Evolutionary conservation across 2,888 invertebrate genomes (phyloP).

Genomic region (Synergus umbraculus): DNA sequence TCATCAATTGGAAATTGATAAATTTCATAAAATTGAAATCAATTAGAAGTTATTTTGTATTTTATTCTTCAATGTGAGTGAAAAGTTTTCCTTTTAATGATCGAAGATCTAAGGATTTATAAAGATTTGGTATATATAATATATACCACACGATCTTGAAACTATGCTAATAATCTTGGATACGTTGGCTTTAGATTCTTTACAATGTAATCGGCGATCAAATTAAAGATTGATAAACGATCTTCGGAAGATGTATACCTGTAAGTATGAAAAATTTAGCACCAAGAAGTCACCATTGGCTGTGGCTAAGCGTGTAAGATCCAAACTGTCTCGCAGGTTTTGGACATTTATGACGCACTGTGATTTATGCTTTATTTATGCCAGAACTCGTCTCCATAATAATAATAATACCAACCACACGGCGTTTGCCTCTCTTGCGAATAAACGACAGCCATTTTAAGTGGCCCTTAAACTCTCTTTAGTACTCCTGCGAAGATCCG

Average conservation of each 20-base stretch:
- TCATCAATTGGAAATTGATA: not conserved
- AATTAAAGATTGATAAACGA: constrained; percentile 36
- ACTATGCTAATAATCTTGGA: not conserved
- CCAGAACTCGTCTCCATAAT: constrained; percentile 72
- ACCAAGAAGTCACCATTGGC: constrained; percentile 28
- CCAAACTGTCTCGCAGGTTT: constrained; percentile 71
- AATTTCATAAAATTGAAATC: not conserved
- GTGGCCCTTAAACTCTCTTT: constrained; percentile 69
- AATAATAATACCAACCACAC: constrained; percentile 64
- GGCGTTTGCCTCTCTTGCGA: constrained; percentile 71
- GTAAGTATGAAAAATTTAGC: constrained; percentile 33
- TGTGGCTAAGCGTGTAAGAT: constrained; percentile 53
- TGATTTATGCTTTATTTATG: constrained; percentile 77
- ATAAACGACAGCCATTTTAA: constrained; percentile 72
- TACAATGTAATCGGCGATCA: constrained; percentile 12
- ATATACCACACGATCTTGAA: not conserved
- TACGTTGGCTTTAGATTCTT: constrained; percentile 19
- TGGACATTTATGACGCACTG: constrained; percentile 71
- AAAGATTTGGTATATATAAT: too few relatives aligned
- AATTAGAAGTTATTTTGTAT: not conserved
- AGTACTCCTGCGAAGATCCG: constrained; percentile 65
- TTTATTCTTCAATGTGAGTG: too few relatives aligned
- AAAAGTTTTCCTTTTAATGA: not conserved
- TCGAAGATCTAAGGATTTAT: too few relatives aligned
- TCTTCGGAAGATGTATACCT: not conserved